Conservation (phyloP, 2,797 vertebrate genomes). For the Protosalanx chinensis region DNA sequence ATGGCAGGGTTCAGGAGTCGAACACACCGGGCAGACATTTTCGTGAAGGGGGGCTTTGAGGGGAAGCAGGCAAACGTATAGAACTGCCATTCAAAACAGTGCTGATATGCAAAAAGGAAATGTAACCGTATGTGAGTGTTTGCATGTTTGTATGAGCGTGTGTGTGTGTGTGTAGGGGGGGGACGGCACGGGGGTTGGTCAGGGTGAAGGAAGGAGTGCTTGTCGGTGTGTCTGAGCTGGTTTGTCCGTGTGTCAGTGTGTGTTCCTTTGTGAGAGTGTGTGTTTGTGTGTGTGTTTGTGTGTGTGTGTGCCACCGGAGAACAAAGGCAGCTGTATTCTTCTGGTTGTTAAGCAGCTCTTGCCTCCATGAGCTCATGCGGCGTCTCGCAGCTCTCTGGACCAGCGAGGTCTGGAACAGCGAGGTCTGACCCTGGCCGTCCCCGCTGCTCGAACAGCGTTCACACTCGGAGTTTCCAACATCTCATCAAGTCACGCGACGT, state of each 20-base stretch:
- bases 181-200: background rate
- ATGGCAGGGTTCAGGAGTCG: background rate
- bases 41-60: background rate
- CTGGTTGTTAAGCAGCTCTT: background rate
- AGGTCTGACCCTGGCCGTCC: background rate
- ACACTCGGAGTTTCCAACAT: background rate
- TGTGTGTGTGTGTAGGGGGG: background rate
- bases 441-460: background rate
- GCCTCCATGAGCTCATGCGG: background rate
- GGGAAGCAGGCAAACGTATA: background rate
- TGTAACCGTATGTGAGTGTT: background rate
- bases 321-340: slow-evolving; percentile 8
- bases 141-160: background rate
- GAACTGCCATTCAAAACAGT: background rate
- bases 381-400: background rate
- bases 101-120: background rate
- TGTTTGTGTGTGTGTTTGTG: slow-evolving; percentile 14
- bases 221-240: background rate
- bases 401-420: no score
- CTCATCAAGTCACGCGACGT: background rate
- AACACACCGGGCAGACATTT: background rate
- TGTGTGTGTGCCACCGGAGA: slow-evolving; percentile 1
- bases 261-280: slow-evolving; percentile 4
- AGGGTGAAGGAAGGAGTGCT: no score
- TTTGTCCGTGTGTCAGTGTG: slow-evolving; percentile 1